A percentile compares a stretch with the other conserved stretches of the same genome.
phyloP scores from a whole-genome alignment of 1,140 invertebrate species.

The Zaprionus vittiger region DNA sequence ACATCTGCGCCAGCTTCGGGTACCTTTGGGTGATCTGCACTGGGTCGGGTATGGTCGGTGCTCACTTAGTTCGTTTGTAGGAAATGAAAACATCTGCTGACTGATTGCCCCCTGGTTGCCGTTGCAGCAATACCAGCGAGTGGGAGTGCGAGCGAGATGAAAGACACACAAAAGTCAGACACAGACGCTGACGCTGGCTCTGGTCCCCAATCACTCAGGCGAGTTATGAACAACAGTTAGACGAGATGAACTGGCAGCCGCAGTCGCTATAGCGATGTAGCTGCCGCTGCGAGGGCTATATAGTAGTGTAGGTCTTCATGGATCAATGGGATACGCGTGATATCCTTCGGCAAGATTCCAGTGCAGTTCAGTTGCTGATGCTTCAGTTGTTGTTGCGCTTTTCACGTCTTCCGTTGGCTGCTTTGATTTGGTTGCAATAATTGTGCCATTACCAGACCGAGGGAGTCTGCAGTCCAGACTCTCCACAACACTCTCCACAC shows the following conservation, averaged over 20 bases:
- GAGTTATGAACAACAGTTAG: slow-evolving; percentile 82
- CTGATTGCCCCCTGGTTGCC: slow-evolving; percentile 79
- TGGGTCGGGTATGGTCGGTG: slow-evolving; percentile 34
- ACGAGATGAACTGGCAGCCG: slow-evolving; percentile 34
- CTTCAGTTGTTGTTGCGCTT: slow-evolving; percentile 35
- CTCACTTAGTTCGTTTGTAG: slow-evolving; percentile 63
- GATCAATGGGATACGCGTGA: slow-evolving; percentile 84
- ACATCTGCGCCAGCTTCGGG: slow-evolving; percentile 38
- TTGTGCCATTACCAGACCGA: slow-evolving; percentile 69
- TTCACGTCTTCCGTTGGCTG: slow-evolving; percentile 78
- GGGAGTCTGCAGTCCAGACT: slow-evolving; percentile 12
- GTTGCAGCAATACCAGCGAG: slow-evolving; percentile 15
- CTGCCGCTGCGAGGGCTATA: slow-evolving; percentile 33
- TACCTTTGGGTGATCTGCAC: slow-evolving; percentile 53
- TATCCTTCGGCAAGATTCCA: slow-evolving; percentile 83
- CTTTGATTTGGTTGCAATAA: slow-evolving; percentile 74
- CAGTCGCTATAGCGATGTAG: slow-evolving; percentile 23
- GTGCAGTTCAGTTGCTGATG: slow-evolving; percentile 30
- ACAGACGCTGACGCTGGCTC: not conserved
- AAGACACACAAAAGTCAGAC: not conserved
- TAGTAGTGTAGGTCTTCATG: slow-evolving; percentile 73
- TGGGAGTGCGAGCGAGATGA: not conserved
- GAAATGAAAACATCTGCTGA: slow-evolving; percentile 83
- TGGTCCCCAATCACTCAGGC: slow-evolving; percentile 74
- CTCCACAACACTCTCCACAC: not conserved